Conservation (phyloP, 2,113 vertebrate species). For the Chionomys nivalis region DNA sequence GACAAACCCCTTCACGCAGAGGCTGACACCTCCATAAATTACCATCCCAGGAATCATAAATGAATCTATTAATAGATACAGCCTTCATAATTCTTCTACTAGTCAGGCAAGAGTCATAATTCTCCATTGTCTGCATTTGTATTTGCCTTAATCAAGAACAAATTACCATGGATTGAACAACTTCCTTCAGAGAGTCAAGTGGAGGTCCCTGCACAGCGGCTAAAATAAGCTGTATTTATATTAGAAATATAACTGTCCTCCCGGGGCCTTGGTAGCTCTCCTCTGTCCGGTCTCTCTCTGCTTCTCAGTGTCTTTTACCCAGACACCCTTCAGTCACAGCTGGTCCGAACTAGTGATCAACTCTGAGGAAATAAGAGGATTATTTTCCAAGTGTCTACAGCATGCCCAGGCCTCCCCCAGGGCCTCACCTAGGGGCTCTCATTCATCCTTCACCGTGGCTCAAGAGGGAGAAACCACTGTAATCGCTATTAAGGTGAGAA, state of each 20-base stretch:
- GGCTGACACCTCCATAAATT: conserved; percentile 1
- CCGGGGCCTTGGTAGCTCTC: neutral
- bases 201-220: neutral
- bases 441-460: neutral
- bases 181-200: neutral
- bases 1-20: conserved; percentile 10
- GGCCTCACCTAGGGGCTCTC: neutral
- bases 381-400: neutral
- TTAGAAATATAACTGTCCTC: neutral
- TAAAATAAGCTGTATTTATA: neutral
- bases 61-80: neutral
- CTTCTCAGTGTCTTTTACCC: neutral
- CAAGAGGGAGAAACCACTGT: neutral
- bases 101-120: neutral
- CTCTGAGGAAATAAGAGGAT: conserved; percentile 2
- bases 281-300: neutral
- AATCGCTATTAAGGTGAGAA: neutral
- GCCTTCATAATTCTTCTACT: neutral
- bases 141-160: neutral
- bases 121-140: neutral
- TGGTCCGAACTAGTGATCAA: neutral
- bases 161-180: neutral
- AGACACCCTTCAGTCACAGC: neutral
- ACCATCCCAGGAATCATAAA: neutral
- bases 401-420: neutral